phyloP scores from a whole-genome alignment of 2,888 invertebrate genomes.

The Volucella inflata region DNA sequence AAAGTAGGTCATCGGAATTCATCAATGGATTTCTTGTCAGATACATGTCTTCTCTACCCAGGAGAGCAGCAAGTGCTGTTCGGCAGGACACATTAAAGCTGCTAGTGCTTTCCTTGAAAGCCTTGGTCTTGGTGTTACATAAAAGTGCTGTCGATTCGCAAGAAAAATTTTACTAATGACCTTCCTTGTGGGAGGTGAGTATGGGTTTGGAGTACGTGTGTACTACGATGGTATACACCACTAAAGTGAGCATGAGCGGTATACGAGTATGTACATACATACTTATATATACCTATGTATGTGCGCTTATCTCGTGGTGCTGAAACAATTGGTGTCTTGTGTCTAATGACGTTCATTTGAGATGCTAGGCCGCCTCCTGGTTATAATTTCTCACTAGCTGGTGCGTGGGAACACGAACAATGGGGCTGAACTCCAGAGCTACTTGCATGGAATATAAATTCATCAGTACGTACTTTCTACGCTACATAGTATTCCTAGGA shows the following conservation, averaged over 20 bases:
- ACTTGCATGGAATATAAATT: too few species aligned
- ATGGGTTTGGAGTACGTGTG: neutral
- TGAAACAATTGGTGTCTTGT: constrained; percentile 25
- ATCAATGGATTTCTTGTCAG: constrained; percentile 49
- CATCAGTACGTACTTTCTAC: too few species aligned
- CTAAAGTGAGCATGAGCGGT: too few species aligned
- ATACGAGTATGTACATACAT: too few species aligned
- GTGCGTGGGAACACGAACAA: constrained; percentile 41
- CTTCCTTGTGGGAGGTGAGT: neutral
- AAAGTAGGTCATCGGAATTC: constrained; percentile 52
- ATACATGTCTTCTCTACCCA: constrained; percentile 12
- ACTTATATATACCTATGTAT: too few species aligned
- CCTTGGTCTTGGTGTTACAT: neutral
- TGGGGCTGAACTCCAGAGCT: too few species aligned
- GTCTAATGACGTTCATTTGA: constrained; percentile 40
- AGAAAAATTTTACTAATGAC: constrained; percentile 4
- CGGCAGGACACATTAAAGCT: constrained; percentile 6
- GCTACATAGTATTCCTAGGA: too few species aligned
- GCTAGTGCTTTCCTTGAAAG: neutral
- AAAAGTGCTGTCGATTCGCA: neutral
- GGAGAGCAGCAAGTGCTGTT: constrained; percentile 20
- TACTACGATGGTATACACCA: too few species aligned
- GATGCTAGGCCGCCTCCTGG: constrained; percentile 25
- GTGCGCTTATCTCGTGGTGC: neutral
- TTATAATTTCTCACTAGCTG: constrained; percentile 30